Conservation (phyloP, 2,797 vertebrate genomes). For the Pterois miles region DNA sequence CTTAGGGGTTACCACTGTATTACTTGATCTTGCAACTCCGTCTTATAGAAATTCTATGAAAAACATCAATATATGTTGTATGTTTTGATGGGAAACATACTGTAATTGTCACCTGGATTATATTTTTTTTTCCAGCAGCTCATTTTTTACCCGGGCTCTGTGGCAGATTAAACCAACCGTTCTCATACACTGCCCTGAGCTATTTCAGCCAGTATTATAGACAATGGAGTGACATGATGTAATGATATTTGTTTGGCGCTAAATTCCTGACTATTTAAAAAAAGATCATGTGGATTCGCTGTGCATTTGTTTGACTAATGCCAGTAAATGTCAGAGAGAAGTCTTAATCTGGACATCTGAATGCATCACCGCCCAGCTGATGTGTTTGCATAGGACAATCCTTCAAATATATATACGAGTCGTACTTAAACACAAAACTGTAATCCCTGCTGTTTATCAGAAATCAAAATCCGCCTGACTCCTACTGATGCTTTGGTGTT, state of each 20-base stretch:
- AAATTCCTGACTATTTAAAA: constrained; percentile 59
- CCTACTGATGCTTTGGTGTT: constrained; percentile 57
- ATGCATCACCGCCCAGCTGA: constrained; percentile 37
- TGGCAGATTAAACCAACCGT: too few relatives aligned
- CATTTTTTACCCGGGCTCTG: too few relatives aligned
- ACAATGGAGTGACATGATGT: constrained; percentile 16
- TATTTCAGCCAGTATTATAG: background rate
- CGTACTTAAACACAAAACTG: constrained; percentile 29
- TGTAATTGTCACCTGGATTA: background rate
- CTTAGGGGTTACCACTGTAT: background rate
- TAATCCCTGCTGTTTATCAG: constrained; percentile 72
- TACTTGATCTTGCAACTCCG: background rate
- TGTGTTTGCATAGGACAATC: constrained; percentile 20
- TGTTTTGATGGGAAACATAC: background rate
- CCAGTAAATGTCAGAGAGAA: constrained; percentile 67
- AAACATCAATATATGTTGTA: background rate
- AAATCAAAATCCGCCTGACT: constrained; percentile 60
- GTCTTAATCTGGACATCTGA: constrained; percentile 64
- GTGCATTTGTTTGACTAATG: constrained; percentile 59
- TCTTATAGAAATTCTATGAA: background rate
- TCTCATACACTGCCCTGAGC: background rate
- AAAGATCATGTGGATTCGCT: constrained; percentile 53
- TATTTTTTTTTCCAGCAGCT: background rate
- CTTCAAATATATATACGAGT: constrained; percentile 41
- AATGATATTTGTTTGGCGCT: constrained; percentile 26